phyloP scores from a whole-genome alignment of 2,888 invertebrate genomes.

The Nymphalis urticae region DNA sequence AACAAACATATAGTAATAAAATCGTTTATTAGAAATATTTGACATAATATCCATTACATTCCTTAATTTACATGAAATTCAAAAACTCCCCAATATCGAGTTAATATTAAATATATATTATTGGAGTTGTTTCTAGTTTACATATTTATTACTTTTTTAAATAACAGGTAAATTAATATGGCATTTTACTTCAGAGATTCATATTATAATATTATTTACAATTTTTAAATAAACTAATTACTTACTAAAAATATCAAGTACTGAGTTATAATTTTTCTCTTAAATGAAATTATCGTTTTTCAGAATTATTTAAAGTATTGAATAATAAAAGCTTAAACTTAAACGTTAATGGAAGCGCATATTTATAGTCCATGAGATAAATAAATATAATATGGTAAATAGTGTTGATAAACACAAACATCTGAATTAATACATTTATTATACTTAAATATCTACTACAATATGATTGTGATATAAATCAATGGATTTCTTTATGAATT shows the following conservation, averaged over 20 bases:
- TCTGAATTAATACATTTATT: background rate
- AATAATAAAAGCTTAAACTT: conserved; percentile 3
- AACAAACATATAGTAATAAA: conserved; percentile 13
- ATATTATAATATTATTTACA: conserved; percentile 48
- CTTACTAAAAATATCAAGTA: conserved; percentile 13
- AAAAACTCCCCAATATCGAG: conserved; percentile 10
- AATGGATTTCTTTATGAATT: background rate
- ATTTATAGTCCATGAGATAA: background rate
- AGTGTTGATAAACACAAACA: conserved; percentile 3
- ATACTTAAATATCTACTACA: background rate
- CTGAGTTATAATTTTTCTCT: background rate
- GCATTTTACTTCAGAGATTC: conserved; percentile 57
- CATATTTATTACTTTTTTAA: conserved; percentile 25
- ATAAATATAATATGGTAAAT: conserved; percentile 10
- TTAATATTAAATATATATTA: conserved; percentile 1
- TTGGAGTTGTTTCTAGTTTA: conserved; percentile 15
- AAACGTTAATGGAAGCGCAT: conserved; percentile 10
- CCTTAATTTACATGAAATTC: conserved; percentile 11
- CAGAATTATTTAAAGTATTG: background rate
- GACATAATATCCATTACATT: conserved; percentile 21
- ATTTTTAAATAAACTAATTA: conserved; percentile 50
- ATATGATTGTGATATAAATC: background rate
- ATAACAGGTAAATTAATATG: conserved; percentile 67
- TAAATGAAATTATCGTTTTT: background rate
- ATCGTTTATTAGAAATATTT: conserved; percentile 30